Evolutionary conservation across 1,140 invertebrate species (phyloP), one percentile per base, ranked within the genome.

Genomic region (Camponotus vicinus): DNA sequence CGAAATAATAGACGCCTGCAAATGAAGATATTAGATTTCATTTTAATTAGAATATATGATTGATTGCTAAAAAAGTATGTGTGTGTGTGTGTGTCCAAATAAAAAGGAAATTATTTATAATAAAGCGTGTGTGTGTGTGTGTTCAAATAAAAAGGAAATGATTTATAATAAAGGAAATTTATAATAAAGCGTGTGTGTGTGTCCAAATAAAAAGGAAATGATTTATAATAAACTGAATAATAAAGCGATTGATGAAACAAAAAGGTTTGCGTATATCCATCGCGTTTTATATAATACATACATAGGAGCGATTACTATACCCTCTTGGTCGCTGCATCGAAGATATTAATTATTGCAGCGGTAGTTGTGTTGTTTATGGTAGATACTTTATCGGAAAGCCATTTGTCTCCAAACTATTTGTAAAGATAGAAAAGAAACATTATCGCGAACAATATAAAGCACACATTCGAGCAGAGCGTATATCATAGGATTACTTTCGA

Each of bases 381-480:
- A 40, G 13, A n/a, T 11, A 15, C 7, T 82, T 82, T 82, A 82
- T 82, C 18, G 79, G 67, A 82, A 82, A 82, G 49, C 42, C 67
- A 82, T 82, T 82, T 73, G 79, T 82, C 52, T 73, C 18, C 37
- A n/a, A 34, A 42, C 67, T 45, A 34, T 80, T 69, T 80, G 52
- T 71, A 82, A 82, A 82, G 55, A 82, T 82, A 82, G 55, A 73
- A 73, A 82, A 82, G 79, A 45, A 73, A 61, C 67, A 45, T 70
- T 59, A 59, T 82, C 67, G 3, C 9, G 49, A 59, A 57, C 67
- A 32, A 34, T 82, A 40, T 40, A 70, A 71, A 59, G 55, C 34
- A 49, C 55, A 37, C 71, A 52, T 82, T 59, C 69, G 52, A 71
- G 27, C 3, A 13, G 49, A 52, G 40, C 52, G 66, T 73, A 82